These are phyloP conservation scores for Catamblyrhynchus diadema DNA, from an alignment of 2,797 vertebrate genomes.

Conservation along the genomic window DNA sequence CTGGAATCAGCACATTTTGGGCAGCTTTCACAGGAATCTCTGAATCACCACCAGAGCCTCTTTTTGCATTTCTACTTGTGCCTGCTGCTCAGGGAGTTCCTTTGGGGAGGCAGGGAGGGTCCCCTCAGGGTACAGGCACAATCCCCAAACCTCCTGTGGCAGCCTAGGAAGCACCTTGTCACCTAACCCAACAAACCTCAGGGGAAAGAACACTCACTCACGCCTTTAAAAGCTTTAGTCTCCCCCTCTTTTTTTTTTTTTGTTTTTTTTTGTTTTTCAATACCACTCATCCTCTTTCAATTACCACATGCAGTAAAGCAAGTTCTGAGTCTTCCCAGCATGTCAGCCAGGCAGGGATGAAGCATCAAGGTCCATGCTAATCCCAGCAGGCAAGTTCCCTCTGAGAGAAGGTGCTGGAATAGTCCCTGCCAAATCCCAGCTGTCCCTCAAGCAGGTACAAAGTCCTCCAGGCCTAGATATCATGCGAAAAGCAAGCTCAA, in stretches of 20 bases:
- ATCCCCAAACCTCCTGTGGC: neutral
- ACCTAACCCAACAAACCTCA: neutral
- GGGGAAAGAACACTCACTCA: neutral
- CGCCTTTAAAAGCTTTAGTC: neutral
- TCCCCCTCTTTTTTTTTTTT: neutral
- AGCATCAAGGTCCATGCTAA: neutral
- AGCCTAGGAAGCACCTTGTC: neutral
- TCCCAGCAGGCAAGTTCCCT: neutral
- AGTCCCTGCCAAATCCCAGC: neutral
- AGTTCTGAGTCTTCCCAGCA: neutral
- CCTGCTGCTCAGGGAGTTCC: neutral
- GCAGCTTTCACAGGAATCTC: neutral
- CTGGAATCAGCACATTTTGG: rapidly evolving
- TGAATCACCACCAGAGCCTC: neutral
- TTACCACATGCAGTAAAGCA: neutral
- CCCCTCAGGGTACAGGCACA: neutral
- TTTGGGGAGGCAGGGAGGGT: neutral
- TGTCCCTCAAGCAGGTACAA: neutral
- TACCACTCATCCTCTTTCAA: neutral
- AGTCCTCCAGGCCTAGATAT: neutral
- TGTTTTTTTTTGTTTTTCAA: neutral
- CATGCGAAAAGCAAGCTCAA: rapidly evolving
- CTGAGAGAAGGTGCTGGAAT: neutral
- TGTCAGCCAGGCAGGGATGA: rapidly evolving
- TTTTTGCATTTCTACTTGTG: rapidly evolving